Conservation (phyloP, 2,888 invertebrate genomes). For the Lymantria monacha region DNA sequence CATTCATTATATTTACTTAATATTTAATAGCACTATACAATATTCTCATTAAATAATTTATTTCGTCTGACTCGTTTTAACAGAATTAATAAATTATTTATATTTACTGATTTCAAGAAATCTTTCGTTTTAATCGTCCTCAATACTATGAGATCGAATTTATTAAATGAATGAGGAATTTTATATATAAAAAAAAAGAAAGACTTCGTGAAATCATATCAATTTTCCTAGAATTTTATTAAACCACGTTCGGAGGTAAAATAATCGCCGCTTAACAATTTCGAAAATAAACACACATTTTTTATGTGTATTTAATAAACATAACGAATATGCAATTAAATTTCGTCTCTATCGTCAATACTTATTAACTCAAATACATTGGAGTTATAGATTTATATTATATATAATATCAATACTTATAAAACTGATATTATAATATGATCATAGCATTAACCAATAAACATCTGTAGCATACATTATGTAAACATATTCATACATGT, state of each 20-base stretch:
- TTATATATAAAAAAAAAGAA: conserved; percentile 14
- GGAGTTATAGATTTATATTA: neutral
- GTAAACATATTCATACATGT: neutral
- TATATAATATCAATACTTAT: neutral
- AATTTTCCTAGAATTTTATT: conserved; percentile 23
- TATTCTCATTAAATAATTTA: conserved; percentile 33
- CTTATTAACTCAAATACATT: neutral
- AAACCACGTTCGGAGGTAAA: conserved; percentile 26
- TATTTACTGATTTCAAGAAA: conserved; percentile 33
- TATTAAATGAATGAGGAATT: conserved; percentile 34
- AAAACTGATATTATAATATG: neutral
- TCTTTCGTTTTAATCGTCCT: conserved; percentile 38
- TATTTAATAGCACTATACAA: conserved; percentile 37
- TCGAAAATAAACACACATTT: neutral
- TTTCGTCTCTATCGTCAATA: neutral
- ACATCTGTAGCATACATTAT: neutral
- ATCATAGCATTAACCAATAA: neutral
- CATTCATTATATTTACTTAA: conserved; percentile 18
- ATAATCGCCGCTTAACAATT: conserved; percentile 19
- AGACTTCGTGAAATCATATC: conserved; percentile 36
- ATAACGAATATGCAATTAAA: neutral
- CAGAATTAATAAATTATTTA: conserved; percentile 34
- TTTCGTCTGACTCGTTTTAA: conserved; percentile 25
- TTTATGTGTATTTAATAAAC: neutral
- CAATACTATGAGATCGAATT: conserved; percentile 56